Percentiles rank a stretch among this genome's conserved stretches.
phyloP scores from a whole-genome alignment of 1,140 invertebrate genomes.

The Helicoverpa armigera region DNA sequence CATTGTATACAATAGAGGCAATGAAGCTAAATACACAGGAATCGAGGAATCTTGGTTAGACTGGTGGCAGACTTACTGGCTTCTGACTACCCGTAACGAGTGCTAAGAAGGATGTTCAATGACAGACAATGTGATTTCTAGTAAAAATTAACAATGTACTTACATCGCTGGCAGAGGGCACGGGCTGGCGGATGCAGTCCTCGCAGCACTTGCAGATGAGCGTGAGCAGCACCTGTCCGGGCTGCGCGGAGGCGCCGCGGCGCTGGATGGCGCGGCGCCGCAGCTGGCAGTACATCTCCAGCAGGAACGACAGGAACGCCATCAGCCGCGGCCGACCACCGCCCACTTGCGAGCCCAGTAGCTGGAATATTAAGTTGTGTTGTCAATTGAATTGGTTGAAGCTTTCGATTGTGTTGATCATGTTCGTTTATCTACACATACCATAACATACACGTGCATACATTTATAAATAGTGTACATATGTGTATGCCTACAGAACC shows the following conservation, averaged over 20 bases:
- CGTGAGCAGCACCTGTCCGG: constrained; percentile 91
- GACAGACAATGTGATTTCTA: too few relatives aligned
- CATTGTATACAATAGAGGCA: too few relatives aligned
- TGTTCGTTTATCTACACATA: too few relatives aligned
- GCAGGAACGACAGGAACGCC: constrained; percentile 95
- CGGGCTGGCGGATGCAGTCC: constrained; percentile 92
- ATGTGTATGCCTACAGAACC: too few relatives aligned
- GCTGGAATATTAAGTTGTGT: constrained; percentile 57
- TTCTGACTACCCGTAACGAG: too few relatives aligned
- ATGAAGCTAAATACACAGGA: too few relatives aligned
- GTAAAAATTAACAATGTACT: constrained; percentile 54
- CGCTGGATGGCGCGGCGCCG: constrained; percentile 91
- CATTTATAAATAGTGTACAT: too few relatives aligned
- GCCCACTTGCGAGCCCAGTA: constrained; percentile 84
- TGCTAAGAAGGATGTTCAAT: too few relatives aligned
- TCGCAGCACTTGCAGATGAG: constrained; percentile 94
- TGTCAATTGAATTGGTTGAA: neutral
- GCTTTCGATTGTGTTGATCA: too few relatives aligned
- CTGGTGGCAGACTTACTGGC: too few relatives aligned
- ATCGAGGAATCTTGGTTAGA: too few relatives aligned
- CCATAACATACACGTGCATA: too few relatives aligned
- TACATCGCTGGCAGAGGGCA: constrained; percentile 92
- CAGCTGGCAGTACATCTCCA: constrained; percentile 95
- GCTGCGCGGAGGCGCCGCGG: constrained; percentile 87
- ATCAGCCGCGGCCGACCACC: constrained; percentile 90